Evolutionary conservation across 2,113 vertebrate genomes (phyloP), one percentile per base, ranked within the genome.

Genomic region (Irena cyanogastra): DNA sequence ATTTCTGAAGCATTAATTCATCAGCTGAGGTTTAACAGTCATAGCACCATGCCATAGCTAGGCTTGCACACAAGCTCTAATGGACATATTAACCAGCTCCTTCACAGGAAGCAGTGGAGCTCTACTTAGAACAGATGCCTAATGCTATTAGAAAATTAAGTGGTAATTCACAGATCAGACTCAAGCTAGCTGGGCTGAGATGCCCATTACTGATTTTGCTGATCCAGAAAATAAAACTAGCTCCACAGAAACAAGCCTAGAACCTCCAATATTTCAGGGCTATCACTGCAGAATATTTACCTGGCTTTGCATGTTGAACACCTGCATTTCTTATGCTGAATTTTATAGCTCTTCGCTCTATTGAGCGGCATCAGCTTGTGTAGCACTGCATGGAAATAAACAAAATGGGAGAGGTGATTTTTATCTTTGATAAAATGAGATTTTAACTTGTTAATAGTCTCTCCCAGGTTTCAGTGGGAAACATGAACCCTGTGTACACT

Each of bases 101-200:
- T 96, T 68, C 42, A 82, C 68, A 49, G 44, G 72, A 84, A 79
- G n/a, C 33, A 74, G 54, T 49, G 74, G 50, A 71, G 39, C 71
- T 71, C 74, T 52, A 33, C 61, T 66, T 24, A 66, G 31, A 86
- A 24, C 24, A 91, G 69, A 56, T 37, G 57, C 76, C 76, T 96
- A 91, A 97, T 77, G 72, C 90, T 85, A 70, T 95, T 80, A 87
- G 44, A 92, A 95, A 96, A 96, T 93, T 64, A 95, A 83, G 80
- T 7, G 26, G 84, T 85, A 83, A 91, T 96, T 96, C 89, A 91
- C 70, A 91, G 89, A 68, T 76, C 52, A 44, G 47, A 28, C 64
- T 59, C 71, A 64, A 89, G 42, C 47, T 50, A 63, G 54, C 33
- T 49, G 37, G 59, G 49, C 28, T 81, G 44, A 91, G 61, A 75